Base-by-base conservation (phyloP, 2,113 vertebrate species). In the Cavia porcellus region DNA sequence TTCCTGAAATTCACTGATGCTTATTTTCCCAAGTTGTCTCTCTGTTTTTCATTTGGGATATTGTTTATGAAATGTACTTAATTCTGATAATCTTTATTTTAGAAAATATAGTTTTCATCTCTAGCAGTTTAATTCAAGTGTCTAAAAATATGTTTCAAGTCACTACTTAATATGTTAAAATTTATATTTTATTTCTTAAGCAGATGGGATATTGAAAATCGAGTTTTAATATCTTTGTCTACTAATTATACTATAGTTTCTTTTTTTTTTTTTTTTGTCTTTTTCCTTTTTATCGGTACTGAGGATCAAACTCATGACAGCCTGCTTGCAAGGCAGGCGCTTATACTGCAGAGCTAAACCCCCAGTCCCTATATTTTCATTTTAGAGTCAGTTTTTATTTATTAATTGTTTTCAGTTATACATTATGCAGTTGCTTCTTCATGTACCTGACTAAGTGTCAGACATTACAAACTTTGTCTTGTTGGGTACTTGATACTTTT, bases 181-280 rank as follows among this genome's bases (percentile, higher is more conserved):
- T 89, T 90, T 90, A 47, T 4, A 28, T 96, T 55, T 81, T 50
- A 12, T 96, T 93, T 93, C 25, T 80, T 84, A 80, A 79, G 68
- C 52, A 55, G 86, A 32, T 79, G n/a, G 61, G 17, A 52, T 24
- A 62, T 2, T 70, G 3, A 70, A 77, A 93, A 72, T 42, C 6
- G 55, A 52, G 15, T n/a, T 80, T 90, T 85, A 79, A 85, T 86
- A 35, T 45, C 14, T 17, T 38, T 42, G 13, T 79, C 35, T 79
- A 52, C 75, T 62, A 89, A 90, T 85, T 59, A 22, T 70, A 80
- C n/a, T n/a, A n/a, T n/a, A n/a, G n/a, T n/a, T n/a, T n/a, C n/a
- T n/a, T n/a, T n/a, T n/a, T n/a, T n/a, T n/a, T n/a, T n/a, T n/a
- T n/a, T n/a, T n/a, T n/a, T n/a, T n/a, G n/a, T n/a, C n/a, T n/a